These are phyloP conservation scores for Telenomus remus DNA, from an alignment of 1,140 invertebrate genomes.

Conservation along the genomic window DNA sequence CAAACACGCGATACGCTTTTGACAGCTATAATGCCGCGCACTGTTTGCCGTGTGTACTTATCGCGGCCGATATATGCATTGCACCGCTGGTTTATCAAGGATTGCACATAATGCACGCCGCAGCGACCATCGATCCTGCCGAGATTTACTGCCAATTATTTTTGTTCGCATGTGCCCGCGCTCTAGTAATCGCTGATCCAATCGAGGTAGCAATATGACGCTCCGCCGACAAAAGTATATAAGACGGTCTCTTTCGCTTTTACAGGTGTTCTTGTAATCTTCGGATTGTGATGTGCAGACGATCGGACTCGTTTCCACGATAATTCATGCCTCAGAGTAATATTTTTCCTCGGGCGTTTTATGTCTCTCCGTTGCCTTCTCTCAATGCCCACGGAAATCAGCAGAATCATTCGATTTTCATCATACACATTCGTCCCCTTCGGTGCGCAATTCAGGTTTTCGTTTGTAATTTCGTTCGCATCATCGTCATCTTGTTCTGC, in stretches of 20 bases:
- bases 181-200: conserved; percentile 50
- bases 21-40: conserved; percentile 33
- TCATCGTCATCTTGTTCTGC: too few relatives aligned
- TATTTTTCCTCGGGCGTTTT: conserved; percentile 33
- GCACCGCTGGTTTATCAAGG: conserved; percentile 53
- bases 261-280: conserved; percentile 44
- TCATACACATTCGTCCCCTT: neutral
- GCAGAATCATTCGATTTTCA: neutral
- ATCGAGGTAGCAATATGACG: conserved; percentile 52
- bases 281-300: conserved; percentile 25
- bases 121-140: conserved; percentile 50
- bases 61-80: conserved; percentile 52
- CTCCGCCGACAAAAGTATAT: conserved; percentile 37
- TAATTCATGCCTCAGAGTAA: conserved; percentile 38
- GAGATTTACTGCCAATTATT: conserved; percentile 62
- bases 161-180: conserved; percentile 52
- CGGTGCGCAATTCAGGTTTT: neutral
- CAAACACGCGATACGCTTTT: conserved; percentile 20
- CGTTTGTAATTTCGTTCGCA: neutral
- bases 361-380: neutral
- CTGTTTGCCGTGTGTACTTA: conserved; percentile 41
- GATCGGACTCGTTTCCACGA: conserved; percentile 44
- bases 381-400: conserved; percentile 1
- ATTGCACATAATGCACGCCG: conserved; percentile 49
- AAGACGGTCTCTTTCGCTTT: conserved; percentile 30